These are phyloP conservation scores for Orchesella cincta DNA, from an alignment of 1,140 invertebrate species.

Conservation along the genomic window DNA sequence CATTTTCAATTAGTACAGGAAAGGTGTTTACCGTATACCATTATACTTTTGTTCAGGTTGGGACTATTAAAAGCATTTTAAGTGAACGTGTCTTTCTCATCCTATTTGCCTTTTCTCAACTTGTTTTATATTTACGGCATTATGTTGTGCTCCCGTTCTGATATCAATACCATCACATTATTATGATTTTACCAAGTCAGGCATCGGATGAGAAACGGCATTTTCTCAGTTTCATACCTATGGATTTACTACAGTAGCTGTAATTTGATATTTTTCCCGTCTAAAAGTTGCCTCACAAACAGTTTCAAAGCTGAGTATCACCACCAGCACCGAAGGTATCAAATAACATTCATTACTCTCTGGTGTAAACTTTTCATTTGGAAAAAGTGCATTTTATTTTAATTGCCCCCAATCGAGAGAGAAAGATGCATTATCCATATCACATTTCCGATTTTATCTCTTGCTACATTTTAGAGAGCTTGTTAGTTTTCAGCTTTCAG, in stretches of 20 bases:
- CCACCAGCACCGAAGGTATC: not conserved
- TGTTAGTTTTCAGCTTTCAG: conserved; percentile 14
- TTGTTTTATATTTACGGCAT: no score
- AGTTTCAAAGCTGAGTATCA: not conserved
- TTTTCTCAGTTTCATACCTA: no score
- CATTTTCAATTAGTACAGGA: no score
- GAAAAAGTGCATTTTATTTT: conserved; percentile 9
- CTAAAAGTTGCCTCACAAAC: not conserved
- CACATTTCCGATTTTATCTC: conserved; percentile 5
- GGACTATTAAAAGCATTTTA: no score
- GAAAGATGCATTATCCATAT: not conserved
- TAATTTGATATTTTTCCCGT: not conserved
- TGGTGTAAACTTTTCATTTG: not conserved
- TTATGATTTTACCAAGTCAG: no score
- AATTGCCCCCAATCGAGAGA: not conserved
- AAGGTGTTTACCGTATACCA: no score
- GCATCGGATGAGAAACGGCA: no score
- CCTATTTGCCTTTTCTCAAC: no score
- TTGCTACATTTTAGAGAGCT: not conserved
- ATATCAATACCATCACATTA: no score
- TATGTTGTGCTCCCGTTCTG: no score
- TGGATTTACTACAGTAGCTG: not conserved
- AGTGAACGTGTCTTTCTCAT: no score
- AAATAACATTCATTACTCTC: not conserved
- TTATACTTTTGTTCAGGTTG: no score